These are phyloP conservation scores for Esox lucius DNA, from an alignment of 2,797 vertebrate species.

Conservation along the genomic window DNA sequence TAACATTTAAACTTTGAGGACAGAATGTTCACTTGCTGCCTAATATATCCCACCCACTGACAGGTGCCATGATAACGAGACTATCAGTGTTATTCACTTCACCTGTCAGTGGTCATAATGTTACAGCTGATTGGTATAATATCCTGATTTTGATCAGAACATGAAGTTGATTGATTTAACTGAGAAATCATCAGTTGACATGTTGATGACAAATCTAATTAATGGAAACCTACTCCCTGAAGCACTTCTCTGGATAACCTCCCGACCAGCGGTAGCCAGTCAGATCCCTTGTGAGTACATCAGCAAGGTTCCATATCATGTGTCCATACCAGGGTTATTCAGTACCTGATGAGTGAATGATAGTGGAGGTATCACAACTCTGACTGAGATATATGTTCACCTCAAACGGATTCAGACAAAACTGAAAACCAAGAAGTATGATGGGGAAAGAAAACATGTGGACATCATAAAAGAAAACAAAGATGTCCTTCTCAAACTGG, in stretches of 20 bases:
- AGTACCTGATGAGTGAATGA: neutral
- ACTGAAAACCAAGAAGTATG: neutral
- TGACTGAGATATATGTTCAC: conserved; percentile 28
- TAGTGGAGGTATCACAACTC: neutral
- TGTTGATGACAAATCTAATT: too few species aligned
- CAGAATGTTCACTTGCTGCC: too few species aligned
- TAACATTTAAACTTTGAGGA: too few species aligned
- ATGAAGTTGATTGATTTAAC: neutral
- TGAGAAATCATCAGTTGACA: neutral
- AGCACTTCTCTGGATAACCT: conserved; percentile 30
- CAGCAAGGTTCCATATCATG: neutral
- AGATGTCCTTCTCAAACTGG: neutral
- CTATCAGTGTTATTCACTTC: too few species aligned
- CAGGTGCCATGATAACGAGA: too few species aligned
- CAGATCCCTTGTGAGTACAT: conserved; percentile 12
- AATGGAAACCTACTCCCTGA: neutral
- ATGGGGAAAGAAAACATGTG: too few species aligned
- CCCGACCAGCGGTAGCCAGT: conserved; percentile 22
- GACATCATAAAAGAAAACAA: too few species aligned
- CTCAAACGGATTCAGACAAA: conserved; percentile 15
- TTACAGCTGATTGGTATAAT: too few species aligned
- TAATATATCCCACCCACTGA: too few species aligned
- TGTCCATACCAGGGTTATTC: conserved; percentile 22
- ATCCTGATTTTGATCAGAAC: neutral
- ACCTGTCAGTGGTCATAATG: too few species aligned